A percentile compares a stretch with the other conserved stretches of the same genome.
Conservation (phyloP, 1,140 invertebrate species). For the Zaprionus capensis region DNA sequence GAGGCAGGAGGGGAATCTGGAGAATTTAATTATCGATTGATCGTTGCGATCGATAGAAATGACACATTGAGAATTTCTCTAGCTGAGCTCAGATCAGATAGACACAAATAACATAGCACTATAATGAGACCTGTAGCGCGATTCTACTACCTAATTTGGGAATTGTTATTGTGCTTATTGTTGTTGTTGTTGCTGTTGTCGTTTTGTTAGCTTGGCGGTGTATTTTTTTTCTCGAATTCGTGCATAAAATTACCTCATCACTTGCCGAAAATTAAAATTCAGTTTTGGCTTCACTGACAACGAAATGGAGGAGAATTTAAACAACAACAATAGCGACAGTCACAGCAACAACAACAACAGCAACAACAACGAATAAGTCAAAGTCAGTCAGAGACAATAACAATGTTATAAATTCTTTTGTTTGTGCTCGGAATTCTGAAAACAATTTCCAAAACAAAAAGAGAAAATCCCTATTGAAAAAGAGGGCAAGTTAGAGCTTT, state of each 20-base stretch:
- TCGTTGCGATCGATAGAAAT: constrained; percentile 49
- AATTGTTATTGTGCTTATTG: constrained; percentile 47
- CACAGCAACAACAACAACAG: constrained; percentile 6
- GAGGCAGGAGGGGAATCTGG: background rate
- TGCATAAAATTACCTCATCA: constrained; percentile 82
- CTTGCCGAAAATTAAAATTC: constrained; percentile 72
- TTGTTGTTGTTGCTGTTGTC: constrained; percentile 15
- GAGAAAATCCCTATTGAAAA: constrained; percentile 52
- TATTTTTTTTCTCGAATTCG: constrained; percentile 34
- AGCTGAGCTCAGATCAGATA: background rate
- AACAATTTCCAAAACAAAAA: constrained; percentile 68
- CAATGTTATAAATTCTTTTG: constrained; percentile 81
- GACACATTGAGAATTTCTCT: constrained; percentile 49
- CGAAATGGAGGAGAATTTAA: background rate
- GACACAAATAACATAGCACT: constrained; percentile 15
- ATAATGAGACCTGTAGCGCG: constrained; percentile 60
- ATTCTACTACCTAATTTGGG: constrained; percentile 57
- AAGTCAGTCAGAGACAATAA: constrained; percentile 45
- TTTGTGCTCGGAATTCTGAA: constrained; percentile 71
- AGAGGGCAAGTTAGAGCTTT: constrained; percentile 35
- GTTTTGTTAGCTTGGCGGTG: background rate
- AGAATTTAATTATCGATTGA: constrained; percentile 61
- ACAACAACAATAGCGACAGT: constrained; percentile 20
- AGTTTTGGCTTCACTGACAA: constrained; percentile 51
- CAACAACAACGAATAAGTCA: constrained; percentile 45